These are phyloP conservation scores for Hyaena hyaena DNA, from an alignment of 2,113 vertebrate genomes.

Conservation along the genomic window DNA sequence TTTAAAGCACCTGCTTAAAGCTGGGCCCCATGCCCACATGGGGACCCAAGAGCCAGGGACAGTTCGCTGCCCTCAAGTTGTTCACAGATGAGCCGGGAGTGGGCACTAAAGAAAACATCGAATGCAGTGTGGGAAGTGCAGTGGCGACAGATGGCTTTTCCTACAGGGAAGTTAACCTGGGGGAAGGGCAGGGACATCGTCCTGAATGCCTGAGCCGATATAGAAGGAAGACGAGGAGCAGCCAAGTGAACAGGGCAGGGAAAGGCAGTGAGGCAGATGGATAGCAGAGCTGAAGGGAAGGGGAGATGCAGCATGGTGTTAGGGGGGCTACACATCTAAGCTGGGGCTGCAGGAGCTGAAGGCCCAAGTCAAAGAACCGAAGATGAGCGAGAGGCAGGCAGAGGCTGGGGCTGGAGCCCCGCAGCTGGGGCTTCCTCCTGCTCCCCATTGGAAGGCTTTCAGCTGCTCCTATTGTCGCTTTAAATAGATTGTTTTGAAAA, in stretches of 20 bases:
- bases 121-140: not conserved
- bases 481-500: not conserved
- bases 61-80: not conserved
- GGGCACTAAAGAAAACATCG: not conserved
- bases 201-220: not conserved
- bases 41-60: not conserved
- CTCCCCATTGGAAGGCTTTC: not conserved
- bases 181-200: not conserved
- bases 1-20: not conserved
- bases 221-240: not conserved
- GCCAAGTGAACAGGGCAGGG: not conserved
- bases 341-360: not conserved
- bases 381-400: not conserved
- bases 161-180: not conserved
- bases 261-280: no score
- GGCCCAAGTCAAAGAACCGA: not conserved
- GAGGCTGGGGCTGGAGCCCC: not conserved
- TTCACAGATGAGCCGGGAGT: not conserved
- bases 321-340: not conserved
- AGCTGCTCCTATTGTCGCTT: not conserved
- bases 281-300: fast-evolving
- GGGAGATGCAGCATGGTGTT: not conserved
- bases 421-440: not conserved
- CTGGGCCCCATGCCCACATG: not conserved
- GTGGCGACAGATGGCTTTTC: not conserved